Base-by-base conservation (phyloP, 2,888 invertebrate genomes). In the Cryptocheilus praepositus region DNA sequence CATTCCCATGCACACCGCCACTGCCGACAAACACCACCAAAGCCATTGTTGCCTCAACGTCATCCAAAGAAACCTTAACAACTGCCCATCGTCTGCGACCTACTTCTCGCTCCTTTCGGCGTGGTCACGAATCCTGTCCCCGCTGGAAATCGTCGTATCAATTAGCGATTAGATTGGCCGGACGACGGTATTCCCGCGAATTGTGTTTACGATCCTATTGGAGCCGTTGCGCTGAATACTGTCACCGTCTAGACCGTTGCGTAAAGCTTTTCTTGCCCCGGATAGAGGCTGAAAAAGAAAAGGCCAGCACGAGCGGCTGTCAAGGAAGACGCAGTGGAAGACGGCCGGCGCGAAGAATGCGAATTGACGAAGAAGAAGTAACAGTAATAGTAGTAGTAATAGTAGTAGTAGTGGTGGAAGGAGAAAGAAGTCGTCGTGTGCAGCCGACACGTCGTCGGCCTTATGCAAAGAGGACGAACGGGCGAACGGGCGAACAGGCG, bases 191-290 rank as follows among this genome's bases (percentile, higher is more conserved):
- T 18, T 54, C 36, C 16, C 56, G 44, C 55, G 58, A 64, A 53
- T 43, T 28, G 55, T 18, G 36, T 58, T 67, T 67, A 64, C 64
- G 67, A 67, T 67, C 54, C 28, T 36, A 58, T 51, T 64, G 59
- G 59, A 49, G 61, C 67, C 64, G 58, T 62, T 36, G n/a, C 11
- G 36, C 36, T 11, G 53, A 58, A 19, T 53, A 19, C 22, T 18
- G 43, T 15, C 18, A 7, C 36, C 11, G 36, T 55, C 54, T 55
- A 55, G 36, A 36, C 54, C 18, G 36, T 1, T 36, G 36, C 36
- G 36, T 11, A 36, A 36, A 36, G 36, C 21, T 25, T 25, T 53
- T 0, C 3, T 25, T 22, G 28, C 16, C 54, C 18, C 36, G 54
- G 19, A 55, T 55, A 55, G 18, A 7, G 7, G 36, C n/a, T 18